Conservation (phyloP, 2,113 vertebrate genomes). For the Halcyon senegalensis region DNA sequence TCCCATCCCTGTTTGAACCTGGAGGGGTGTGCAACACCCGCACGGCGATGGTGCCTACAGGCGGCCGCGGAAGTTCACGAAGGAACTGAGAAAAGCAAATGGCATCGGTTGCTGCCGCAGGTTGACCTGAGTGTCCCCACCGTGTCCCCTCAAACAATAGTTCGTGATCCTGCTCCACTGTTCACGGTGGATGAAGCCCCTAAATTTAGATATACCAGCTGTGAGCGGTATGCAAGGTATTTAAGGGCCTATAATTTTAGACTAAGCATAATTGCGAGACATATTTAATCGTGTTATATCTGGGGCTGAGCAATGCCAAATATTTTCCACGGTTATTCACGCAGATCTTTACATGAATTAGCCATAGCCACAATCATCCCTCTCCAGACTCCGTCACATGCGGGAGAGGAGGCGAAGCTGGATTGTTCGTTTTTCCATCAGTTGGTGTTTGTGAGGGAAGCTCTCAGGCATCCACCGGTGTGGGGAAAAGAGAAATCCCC, state of each 20-base stretch:
- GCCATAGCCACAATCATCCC: background rate
- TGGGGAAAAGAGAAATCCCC: background rate
- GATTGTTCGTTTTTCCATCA: background rate
- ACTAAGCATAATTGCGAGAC: constrained; percentile 46
- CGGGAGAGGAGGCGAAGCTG: background rate
- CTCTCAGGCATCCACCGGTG: background rate
- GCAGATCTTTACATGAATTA: background rate
- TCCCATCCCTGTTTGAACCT: background rate
- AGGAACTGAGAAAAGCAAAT: background rate
- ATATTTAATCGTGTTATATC: constrained; percentile 20
- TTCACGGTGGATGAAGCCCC: background rate
- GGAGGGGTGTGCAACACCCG: background rate
- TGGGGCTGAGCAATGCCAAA: constrained; percentile 16
- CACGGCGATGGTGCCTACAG: fast-evolving
- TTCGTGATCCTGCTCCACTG: fast-evolving
- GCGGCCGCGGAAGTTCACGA: background rate
- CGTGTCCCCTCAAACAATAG: background rate
- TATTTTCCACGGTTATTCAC: constrained; percentile 60
- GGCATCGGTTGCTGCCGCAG: background rate
- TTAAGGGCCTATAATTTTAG: constrained; percentile 56
- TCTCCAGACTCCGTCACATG: fast-evolving
- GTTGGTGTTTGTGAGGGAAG: background rate
- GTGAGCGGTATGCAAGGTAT: constrained; percentile 1
- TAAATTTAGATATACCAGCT: constrained; percentile 67
- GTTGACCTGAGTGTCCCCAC: background rate